These are phyloP conservation scores for Pionites leucogaster DNA, from an alignment of 2,113 vertebrate genomes.

Conservation along the genomic window DNA sequence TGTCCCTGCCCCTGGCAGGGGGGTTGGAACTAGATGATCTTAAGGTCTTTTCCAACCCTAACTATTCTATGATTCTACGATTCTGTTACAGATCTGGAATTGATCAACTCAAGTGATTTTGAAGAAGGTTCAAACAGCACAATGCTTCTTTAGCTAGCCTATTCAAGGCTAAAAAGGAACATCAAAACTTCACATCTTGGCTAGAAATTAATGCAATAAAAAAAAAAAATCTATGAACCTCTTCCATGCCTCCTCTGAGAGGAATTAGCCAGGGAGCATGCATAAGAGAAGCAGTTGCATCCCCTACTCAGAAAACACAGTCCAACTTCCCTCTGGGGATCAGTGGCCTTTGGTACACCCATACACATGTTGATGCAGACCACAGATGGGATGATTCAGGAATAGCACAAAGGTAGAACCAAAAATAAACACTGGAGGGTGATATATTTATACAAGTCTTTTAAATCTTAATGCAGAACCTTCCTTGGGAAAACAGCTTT, in stretches of 20 bases:
- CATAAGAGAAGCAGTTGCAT: neutral
- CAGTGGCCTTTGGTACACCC: neutral
- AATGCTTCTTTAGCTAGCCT: neutral
- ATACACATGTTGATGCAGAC: accelerated
- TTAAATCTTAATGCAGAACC: neutral
- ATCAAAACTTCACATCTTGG: neutral
- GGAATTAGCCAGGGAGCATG: neutral
- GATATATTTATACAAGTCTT: neutral
- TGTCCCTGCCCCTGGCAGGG: too few species aligned
- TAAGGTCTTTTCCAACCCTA: too few species aligned
- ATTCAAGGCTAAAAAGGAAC: neutral
- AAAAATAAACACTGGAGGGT: neutral
- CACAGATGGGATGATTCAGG: neutral
- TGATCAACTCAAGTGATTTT: neutral
- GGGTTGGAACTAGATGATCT: too few species aligned
- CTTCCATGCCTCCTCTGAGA: neutral
- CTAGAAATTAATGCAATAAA: neutral
- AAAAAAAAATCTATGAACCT: neutral
- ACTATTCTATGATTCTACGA: too few species aligned
- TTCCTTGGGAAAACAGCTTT: neutral
- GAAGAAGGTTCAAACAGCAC: neutral
- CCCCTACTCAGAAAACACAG: neutral
- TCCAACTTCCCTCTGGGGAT: neutral
- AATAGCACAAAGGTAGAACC: neutral
- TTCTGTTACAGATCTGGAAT: neutral